A percentile compares a stretch with the other conserved stretches of the same genome.
Conservation (phyloP, 2,113 vertebrate genomes). For the Ascaphus truei region DNA sequence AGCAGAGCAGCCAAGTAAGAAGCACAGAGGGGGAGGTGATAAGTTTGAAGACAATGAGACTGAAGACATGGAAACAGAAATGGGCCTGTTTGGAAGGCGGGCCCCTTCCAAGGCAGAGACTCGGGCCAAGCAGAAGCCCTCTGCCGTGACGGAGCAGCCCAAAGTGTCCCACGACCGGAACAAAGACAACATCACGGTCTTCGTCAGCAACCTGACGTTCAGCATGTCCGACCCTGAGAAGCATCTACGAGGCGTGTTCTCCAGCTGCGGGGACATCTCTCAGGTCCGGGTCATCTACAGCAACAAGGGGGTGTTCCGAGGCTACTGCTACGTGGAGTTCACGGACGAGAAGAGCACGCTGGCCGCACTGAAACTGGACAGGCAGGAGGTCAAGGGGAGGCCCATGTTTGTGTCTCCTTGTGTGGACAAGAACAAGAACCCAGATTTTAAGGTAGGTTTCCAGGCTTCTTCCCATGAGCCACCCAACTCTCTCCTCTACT, state of each 20-base stretch:
- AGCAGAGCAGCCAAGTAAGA: conserved; percentile 72
- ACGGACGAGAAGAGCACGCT: conserved; percentile 61
- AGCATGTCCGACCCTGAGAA: conserved; percentile 74
- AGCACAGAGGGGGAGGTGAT: conserved; percentile 60
- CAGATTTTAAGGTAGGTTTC: conserved; percentile 83
- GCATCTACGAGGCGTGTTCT: conserved; percentile 74
- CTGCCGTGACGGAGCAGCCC: conserved; percentile 50
- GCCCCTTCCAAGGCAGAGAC: conserved; percentile 37
- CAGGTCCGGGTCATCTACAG: conserved; percentile 77
- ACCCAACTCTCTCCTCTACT: too few species aligned
- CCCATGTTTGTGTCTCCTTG: conserved; percentile 96
- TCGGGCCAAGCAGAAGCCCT: conserved; percentile 56
- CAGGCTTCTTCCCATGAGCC: too few species aligned
- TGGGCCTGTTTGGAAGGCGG: conserved; percentile 57
- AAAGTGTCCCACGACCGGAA: conserved; percentile 69
- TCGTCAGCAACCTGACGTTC: conserved; percentile 91
- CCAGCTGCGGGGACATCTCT: conserved; percentile 73
- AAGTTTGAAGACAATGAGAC: conserved; percentile 27
- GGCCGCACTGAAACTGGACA: conserved; percentile 80
- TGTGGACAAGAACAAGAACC: conserved; percentile 93
- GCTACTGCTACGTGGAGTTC: conserved; percentile 91
- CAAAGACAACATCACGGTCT: conserved; percentile 79
- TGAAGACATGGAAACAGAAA: conserved; percentile 66
- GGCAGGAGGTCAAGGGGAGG: conserved; percentile 75
- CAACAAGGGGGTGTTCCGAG: conserved; percentile 79